Evolutionary conservation across 2,113 vertebrate species (phyloP), one percentile per base, ranked within the genome.

Genomic region (Malurus melanocephalus): DNA sequence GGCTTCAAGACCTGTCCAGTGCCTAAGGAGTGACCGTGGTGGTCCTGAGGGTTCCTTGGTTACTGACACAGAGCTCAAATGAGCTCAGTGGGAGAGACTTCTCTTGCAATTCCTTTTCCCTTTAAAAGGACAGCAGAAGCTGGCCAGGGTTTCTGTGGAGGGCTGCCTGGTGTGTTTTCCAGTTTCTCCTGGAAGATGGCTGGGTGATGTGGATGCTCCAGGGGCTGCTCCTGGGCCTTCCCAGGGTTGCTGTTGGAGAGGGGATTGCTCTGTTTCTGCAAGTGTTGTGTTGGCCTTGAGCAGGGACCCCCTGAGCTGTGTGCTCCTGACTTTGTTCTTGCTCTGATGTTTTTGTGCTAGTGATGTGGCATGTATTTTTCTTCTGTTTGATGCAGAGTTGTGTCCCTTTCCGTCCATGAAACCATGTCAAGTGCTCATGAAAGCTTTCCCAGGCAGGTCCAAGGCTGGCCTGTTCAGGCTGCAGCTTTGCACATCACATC

Each of bases 381-480:
- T n/a, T 33, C 27, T 45, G 38, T 65, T 45, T n/a, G 1, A 23
- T 13, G 42, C n/a, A 11, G 68, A 45, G 59, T 1, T 26, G 18
- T 28, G 75, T 43, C 52, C 53, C 35, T 74, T 51, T 16, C 69
- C 2, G 0, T 22, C 9, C 2, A 0, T 5, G 28, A 28, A 35
- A 56, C 33, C 0, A 0, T 24, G 32, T 7, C 0, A 0, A 64
- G 56, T 3, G 1, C 62, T 33, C 3, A 2, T 6, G 5, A 40
- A 46, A 38, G 42, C 64, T 61, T n/a, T 65, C 38, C 33, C 4
- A 2, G 43, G 49, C 10, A 2, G 26, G 26, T 26, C 38, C 18
- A 2, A 21, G 73, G 72, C 65, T 6, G 16, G 26, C 18, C 3
- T 3, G 23, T 38, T 60, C 3, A 8, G 51, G 24, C 67, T 61